A percentile compares a stretch with the other conserved stretches of the same genome.
These are phyloP conservation scores for Dicaeum eximium DNA, from an alignment of 2,113 vertebrate genomes.

Conservation along the genomic window DNA sequence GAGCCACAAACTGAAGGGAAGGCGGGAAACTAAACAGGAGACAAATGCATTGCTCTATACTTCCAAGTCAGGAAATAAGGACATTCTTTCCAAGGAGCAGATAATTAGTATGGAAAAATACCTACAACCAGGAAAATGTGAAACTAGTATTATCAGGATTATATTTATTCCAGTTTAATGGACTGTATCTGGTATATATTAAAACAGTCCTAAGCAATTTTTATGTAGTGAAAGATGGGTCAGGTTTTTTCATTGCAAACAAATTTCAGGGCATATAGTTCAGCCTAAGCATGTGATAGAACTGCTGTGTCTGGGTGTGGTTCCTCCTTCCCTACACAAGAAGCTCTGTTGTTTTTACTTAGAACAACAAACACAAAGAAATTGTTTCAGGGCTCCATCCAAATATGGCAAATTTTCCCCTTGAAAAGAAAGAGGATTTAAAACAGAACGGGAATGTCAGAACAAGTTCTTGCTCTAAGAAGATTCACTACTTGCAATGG, in stretches of 20 bases:
- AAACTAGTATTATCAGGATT: constrained; percentile 34
- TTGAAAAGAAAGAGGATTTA: background rate
- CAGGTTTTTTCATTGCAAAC: background rate
- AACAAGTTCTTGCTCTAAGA: background rate
- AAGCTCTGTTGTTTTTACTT: background rate
- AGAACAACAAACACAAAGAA: background rate
- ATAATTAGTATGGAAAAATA: constrained; percentile 39
- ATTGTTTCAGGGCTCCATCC: background rate
- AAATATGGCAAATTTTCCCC: background rate
- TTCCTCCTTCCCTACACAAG: background rate
- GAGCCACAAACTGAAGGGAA: background rate
- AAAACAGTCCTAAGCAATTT: background rate
- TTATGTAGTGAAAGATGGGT: background rate
- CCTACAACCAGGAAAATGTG: constrained; percentile 36
- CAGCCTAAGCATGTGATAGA: background rate
- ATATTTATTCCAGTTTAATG: constrained; percentile 58
- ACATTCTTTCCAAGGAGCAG: constrained; percentile 34
- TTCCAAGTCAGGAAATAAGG: constrained; percentile 57
- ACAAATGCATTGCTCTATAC: background rate
- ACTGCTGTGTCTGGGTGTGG: background rate
- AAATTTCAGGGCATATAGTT: background rate
- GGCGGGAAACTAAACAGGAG: background rate
- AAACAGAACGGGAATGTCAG: background rate
- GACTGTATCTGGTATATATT: constrained; percentile 38
- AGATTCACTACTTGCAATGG: background rate